Evolutionary conservation across 2,113 vertebrate species (phyloP).

Genomic region (Donacobius atricapilla): DNA sequence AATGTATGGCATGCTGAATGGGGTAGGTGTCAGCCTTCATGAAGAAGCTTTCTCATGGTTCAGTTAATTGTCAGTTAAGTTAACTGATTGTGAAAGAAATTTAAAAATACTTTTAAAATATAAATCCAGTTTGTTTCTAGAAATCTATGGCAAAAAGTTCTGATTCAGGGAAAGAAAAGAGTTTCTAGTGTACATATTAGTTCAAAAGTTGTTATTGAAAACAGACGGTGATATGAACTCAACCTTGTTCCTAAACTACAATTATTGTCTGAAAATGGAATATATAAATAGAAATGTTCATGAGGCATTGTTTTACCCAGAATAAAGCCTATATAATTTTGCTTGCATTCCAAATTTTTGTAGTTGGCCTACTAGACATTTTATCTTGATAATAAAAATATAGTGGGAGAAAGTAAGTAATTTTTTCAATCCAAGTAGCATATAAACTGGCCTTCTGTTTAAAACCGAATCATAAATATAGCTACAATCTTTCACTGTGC

Average conservation of each 20-base stretch:
- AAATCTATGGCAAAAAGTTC: not conserved
- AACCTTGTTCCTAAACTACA: not conserved
- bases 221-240: not conserved
- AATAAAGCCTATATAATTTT: not conserved
- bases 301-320: not conserved
- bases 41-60: not conserved
- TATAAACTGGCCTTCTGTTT: not conserved
- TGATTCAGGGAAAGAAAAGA: not conserved
- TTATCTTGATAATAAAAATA: not conserved
- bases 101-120: not conserved
- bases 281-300: not conserved
- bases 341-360: not conserved
- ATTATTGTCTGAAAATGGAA: not conserved
- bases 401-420: not conserved
- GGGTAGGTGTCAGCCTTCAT: fast-evolving
- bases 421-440: not conserved
- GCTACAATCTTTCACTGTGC: not conserved
- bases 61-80: not conserved
- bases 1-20: not conserved
- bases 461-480: not conserved
- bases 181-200: not conserved
- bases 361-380: not conserved
- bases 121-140: not conserved
- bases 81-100: not conserved
- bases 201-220: not conserved